Conservation (phyloP, 1,140 invertebrate species). For the Tribolium madens region DNA sequence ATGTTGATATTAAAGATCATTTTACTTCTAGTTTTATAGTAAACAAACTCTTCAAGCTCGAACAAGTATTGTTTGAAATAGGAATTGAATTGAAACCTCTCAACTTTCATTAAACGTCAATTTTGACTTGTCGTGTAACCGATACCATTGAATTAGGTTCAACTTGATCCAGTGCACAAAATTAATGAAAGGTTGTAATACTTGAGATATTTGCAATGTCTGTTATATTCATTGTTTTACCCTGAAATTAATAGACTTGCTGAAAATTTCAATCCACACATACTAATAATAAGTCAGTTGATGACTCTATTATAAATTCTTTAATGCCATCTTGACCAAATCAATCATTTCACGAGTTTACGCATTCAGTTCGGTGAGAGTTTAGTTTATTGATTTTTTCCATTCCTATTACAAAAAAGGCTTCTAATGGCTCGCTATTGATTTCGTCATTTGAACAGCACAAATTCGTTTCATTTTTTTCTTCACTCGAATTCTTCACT, state of each 20-base stretch:
- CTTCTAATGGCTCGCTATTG: constrained; percentile 11
- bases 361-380: too few species aligned
- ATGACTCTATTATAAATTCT: background rate
- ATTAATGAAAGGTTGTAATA: background rate
- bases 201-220: background rate
- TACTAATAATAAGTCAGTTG: constrained; percentile 28
- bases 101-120: constrained; percentile 24
- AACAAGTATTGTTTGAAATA: background rate
- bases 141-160: background rate
- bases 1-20: constrained; percentile 8
- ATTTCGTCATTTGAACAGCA: constrained; percentile 7
- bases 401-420: constrained; percentile 5
- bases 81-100: constrained; percentile 31
- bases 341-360: background rate
- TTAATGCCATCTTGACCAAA: background rate
- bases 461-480: background rate
- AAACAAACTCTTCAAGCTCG: constrained; percentile 22
- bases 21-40: background rate
- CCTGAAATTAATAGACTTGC: background rate
- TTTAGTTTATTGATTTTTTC: background rate
- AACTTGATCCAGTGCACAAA: background rate
- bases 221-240: too few species aligned
- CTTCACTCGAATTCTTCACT: background rate
- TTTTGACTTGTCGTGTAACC: constrained; percentile 4
- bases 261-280: background rate